Evolutionary conservation across 2,888 invertebrate genomes (phyloP), one percentile per base, ranked within the genome.

Genomic region (Andrena marginata): DNA sequence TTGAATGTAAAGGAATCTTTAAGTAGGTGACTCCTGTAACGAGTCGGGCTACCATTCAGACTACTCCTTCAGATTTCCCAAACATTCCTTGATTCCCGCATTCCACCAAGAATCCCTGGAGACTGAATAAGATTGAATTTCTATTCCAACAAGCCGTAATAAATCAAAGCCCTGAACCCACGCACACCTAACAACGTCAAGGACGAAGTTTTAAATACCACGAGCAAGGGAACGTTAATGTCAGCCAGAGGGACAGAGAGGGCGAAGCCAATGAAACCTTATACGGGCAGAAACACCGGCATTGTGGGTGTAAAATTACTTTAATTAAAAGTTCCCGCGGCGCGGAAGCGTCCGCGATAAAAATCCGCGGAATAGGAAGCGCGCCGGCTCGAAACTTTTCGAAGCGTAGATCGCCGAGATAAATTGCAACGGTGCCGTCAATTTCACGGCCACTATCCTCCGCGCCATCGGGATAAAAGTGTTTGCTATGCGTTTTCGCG

Each of bases 251-350:
- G 59, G 20, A 42, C 42, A 42, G 42, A 42, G 42, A 13, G 20
- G 1, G 23, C 13, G 16, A 5, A 42, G 42, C 42, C 42, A 42
- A 16, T 29, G n/a, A 29, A 48, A 62, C 29, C 35, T 20, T 20
- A 5, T 13, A 71, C 2, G 10, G 31, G 4, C 8, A 13, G 16
- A 16, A 59, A 59, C 26, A 10, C n/a, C 20, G 20, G 33, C 4
- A 7, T 13, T 33, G 10, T n/a, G 33, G 72, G 62, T 72, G 49
- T 80, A 70, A 72, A 56, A 73, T 80, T 80, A 80, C 62, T 80
- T 80, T 80, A 80, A 80, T 80, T 80, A 80, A 80, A 80, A 80
- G 62, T 80, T 80, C 49, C 7, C 60, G 20, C 49, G 48, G 20
- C 26, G 35, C 16, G 49, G 26, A 16, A 67, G 20, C 65, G 20